Evolutionary conservation across 2,888 invertebrate species (phyloP).

Genomic region (Cordylochernes scorpioides): DNA sequence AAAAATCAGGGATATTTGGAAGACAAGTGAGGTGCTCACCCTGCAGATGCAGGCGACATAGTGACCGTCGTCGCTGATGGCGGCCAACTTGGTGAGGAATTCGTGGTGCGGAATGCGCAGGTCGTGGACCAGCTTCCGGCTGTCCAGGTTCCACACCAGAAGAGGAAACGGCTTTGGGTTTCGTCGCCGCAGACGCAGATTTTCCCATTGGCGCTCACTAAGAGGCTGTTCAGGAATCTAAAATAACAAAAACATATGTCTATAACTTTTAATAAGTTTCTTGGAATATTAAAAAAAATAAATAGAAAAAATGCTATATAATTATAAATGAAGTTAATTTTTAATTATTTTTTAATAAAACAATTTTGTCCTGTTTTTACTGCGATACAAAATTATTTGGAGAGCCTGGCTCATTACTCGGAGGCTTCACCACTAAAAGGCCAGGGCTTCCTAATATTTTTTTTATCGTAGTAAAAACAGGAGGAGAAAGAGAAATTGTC

Average conservation of each 20-base stretch:
- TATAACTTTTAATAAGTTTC: no score
- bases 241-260: background rate
- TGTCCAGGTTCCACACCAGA: constrained; percentile 59
- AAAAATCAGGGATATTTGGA: background rate
- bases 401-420: no score
- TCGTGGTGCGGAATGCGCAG: constrained; percentile 64
- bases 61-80: constrained; percentile 53
- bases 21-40: constrained; percentile 20
- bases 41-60: constrained; percentile 28
- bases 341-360: no score
- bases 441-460: no score
- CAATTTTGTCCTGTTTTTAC: no score
- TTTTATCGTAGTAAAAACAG: no score
- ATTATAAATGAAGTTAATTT: background rate
- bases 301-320: background rate
- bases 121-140: constrained; percentile 58
- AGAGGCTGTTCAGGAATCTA: constrained; percentile 47
- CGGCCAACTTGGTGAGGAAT: constrained; percentile 50
- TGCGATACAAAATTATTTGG: no score
- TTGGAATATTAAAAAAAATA: background rate
- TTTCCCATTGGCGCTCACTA: constrained; percentile 62
- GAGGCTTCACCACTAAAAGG: no score
- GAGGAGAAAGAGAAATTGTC: no score
- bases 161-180: constrained; percentile 65
- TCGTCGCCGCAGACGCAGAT: constrained; percentile 68